Conservation (phyloP, 2,113 vertebrate genomes). For the Tympanuchus pallidicinctus region DNA sequence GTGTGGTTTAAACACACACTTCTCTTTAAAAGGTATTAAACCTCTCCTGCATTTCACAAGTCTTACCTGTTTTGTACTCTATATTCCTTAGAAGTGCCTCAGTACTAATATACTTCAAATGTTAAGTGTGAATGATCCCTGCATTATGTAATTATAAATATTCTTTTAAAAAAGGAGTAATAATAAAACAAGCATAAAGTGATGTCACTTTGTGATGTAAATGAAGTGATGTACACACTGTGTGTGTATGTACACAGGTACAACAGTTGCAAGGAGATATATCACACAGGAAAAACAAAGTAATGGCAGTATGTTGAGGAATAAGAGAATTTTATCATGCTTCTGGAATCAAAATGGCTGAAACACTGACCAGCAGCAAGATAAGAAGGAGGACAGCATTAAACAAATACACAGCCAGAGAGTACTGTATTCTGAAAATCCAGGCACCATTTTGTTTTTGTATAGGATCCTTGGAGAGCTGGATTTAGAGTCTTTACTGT, state of each 20-base stretch:
- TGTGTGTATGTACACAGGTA: not conserved
- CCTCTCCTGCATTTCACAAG: not conserved
- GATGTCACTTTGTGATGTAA: not conserved
- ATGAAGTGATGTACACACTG: too few relatives aligned
- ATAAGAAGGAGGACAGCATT: not conserved
- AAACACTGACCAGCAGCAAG: not conserved
- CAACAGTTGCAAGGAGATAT: not conserved
- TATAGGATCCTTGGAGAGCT: not conserved
- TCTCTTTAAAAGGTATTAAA: not conserved
- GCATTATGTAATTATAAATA: not conserved
- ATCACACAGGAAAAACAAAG: not conserved
- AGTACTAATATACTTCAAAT: not conserved
- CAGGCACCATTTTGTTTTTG: not conserved
- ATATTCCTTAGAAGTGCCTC: not conserved
- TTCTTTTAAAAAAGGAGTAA: not conserved
- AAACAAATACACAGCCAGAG: not conserved
- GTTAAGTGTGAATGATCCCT: not conserved
- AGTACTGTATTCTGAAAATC: not conserved
- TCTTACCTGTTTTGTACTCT: not conserved
- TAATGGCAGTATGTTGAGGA: not conserved
- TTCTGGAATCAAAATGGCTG: not conserved
- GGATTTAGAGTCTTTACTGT: not conserved
- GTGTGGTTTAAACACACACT: not conserved
- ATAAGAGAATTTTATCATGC: not conserved
- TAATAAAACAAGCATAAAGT: not conserved